Evolutionary conservation across 1,140 invertebrate genomes (phyloP).

Genomic region (Drosophila ironensis): DNA sequence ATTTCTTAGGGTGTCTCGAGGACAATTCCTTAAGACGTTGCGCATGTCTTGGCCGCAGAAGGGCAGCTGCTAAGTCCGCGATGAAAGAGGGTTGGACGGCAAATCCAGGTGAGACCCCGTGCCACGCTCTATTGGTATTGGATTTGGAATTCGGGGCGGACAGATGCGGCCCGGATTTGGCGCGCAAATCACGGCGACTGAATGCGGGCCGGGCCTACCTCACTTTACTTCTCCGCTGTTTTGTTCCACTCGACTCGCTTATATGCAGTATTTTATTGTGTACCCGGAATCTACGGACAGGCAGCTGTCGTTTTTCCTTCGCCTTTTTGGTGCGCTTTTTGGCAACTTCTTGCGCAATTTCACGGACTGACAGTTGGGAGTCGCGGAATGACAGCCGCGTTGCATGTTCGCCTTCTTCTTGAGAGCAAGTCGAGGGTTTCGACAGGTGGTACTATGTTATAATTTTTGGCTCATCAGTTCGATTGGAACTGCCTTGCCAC

Average conservation of each 20-base stretch:
- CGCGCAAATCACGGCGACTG: conserved; percentile 47
- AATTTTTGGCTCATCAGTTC: conserved; percentile 35
- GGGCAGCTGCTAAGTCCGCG: conserved; percentile 58
- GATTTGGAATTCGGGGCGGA: conserved; percentile 13
- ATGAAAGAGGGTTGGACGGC: conserved; percentile 54
- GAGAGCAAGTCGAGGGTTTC: conserved; percentile 67
- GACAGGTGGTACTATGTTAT: conserved; percentile 58
- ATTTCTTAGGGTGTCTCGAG: conserved; percentile 45
- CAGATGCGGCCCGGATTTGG: conserved; percentile 66
- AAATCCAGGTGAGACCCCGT: conserved; percentile 75
- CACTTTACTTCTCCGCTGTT: conserved; percentile 29
- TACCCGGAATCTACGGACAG: conserved; percentile 13
- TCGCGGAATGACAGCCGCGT: conserved; percentile 45
- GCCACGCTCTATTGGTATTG: conserved; percentile 26
- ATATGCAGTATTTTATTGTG: neutral
- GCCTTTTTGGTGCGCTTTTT: conserved; percentile 30
- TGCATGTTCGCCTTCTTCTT: conserved; percentile 63
- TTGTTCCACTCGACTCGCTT: neutral
- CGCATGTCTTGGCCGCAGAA: conserved; percentile 67
- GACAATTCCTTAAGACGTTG: conserved; percentile 67
- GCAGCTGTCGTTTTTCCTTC: conserved; percentile 45
- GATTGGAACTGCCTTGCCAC: neutral
- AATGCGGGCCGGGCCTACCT: conserved; percentile 29
- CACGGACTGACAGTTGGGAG: conserved; percentile 52
- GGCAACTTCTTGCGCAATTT: conserved; percentile 58